Conservation (phyloP, 2,113 vertebrate species). For the Artemisiospiza belli region DNA sequence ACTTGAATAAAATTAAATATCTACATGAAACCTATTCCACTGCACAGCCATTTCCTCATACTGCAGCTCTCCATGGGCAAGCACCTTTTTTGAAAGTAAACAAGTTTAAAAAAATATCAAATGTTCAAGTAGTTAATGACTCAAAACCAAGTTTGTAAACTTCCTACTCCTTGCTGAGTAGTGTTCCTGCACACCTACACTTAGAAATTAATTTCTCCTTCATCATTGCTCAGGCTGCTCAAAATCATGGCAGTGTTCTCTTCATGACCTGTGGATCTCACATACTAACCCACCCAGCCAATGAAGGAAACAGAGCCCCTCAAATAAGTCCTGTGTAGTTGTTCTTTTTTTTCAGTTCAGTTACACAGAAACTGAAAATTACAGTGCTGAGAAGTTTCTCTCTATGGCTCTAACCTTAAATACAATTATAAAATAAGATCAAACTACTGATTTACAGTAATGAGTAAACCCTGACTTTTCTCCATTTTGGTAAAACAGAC, state of each 20-base stretch:
- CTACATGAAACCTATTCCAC: background rate
- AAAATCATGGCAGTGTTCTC: background rate
- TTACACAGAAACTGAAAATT: background rate
- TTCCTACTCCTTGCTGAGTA: background rate
- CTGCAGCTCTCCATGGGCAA: background rate
- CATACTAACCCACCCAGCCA: background rate
- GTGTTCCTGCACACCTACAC: background rate
- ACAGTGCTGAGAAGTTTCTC: constrained; percentile 17
- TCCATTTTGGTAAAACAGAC: background rate
- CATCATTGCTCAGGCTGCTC: background rate
- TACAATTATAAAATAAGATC: background rate
- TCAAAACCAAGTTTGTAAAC: background rate
- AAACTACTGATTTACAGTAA: constrained; percentile 34
- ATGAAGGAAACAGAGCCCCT: background rate
- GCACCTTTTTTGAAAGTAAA: background rate
- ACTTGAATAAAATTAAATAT: background rate
- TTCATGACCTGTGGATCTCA: too few species aligned
- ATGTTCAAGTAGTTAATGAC: background rate
- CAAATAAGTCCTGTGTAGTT: background rate
- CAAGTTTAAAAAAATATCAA: background rate
- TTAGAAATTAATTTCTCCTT: background rate
- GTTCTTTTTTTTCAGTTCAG: background rate
- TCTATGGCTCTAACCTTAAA: constrained; percentile 45
- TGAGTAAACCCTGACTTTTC: background rate
- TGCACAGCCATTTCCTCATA: background rate